Conservation (phyloP, 2,888 invertebrate genomes). For the Cheiracanthium punctorium region DNA sequence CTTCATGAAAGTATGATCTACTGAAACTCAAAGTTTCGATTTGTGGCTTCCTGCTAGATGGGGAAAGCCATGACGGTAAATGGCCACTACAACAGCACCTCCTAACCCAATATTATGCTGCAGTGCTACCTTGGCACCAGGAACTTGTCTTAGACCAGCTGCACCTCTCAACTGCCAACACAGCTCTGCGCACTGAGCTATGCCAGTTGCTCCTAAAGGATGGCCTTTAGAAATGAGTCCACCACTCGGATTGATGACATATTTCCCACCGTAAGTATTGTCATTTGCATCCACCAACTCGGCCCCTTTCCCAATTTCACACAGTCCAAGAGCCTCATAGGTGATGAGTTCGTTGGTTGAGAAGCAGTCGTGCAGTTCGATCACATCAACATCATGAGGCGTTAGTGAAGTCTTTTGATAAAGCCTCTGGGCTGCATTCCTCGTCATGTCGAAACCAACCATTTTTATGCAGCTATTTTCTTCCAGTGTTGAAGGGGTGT, state of each 20-base stretch:
- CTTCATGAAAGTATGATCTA: too few relatives aligned
- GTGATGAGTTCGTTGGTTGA: constrained; percentile 97
- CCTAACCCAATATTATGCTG: constrained; percentile 97
- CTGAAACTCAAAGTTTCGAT: constrained; percentile 36
- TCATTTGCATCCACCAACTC: constrained; percentile 94
- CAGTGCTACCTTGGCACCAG: constrained; percentile 87
- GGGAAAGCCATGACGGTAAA: constrained; percentile 92
- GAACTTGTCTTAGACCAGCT: constrained; percentile 87
- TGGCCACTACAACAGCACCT: constrained; percentile 93
- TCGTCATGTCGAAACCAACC: constrained; percentile 95
- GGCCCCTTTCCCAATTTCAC: constrained; percentile 90
- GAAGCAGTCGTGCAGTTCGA: constrained; percentile 98
- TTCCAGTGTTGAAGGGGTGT: constrained; percentile 88
- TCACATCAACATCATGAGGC: constrained; percentile 90
- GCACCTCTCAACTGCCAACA: constrained; percentile 90
- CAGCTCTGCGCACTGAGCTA: constrained; percentile 94
- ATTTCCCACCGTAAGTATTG: constrained; percentile 97
- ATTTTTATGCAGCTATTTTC: constrained; percentile 88
- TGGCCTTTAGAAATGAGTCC: constrained; percentile 99
- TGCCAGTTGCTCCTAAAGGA: constrained; percentile 93
- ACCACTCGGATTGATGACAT: constrained; percentile 98
- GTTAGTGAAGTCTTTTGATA: constrained; percentile 85
- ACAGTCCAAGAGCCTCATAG: constrained; percentile 94
- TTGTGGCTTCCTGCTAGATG: constrained; percentile 43
- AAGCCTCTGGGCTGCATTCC: constrained; percentile 85